Evolutionary conservation across 2,888 invertebrate species (phyloP).

Genomic region (Eupithecia subfuscata): DNA sequence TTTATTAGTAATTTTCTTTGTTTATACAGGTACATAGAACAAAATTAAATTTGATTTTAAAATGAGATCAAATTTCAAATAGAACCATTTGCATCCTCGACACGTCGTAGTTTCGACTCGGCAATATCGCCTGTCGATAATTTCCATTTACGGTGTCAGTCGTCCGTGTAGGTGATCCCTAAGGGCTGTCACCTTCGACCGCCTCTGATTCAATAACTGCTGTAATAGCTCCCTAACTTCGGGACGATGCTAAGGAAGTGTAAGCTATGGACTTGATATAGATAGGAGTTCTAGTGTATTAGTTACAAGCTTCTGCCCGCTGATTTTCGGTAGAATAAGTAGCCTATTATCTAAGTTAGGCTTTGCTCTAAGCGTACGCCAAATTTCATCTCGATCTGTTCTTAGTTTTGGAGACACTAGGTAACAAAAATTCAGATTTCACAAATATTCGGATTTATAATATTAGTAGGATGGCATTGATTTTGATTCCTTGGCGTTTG

Average conservation of each 20-base stretch:
- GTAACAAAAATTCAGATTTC: no score
- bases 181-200: slow-evolving; percentile 34
- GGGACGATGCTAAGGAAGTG: slow-evolving; percentile 11
- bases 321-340: no score
- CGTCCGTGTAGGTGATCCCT: slow-evolving; percentile 6
- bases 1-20: no score
- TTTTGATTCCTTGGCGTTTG: background rate
- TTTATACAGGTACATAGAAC: background rate
- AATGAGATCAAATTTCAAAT: background rate
- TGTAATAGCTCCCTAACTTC: slow-evolving; percentile 41
- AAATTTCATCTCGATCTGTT: no score
- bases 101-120: background rate
- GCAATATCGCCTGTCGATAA: background rate
- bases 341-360: no score
- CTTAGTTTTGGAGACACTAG: no score
- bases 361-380: no score
- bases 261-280: slow-evolving; percentile 4
- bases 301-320: background rate
- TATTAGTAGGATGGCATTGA: background rate
- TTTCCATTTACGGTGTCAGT: background rate
- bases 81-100: background rate
- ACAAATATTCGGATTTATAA: no score
- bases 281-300: background rate
- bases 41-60: background rate
- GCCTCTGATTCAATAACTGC: slow-evolving; percentile 38